Conservation (phyloP, 92 coral and sea anemone genomes). For the Epizoanthus stellaris region DNA sequence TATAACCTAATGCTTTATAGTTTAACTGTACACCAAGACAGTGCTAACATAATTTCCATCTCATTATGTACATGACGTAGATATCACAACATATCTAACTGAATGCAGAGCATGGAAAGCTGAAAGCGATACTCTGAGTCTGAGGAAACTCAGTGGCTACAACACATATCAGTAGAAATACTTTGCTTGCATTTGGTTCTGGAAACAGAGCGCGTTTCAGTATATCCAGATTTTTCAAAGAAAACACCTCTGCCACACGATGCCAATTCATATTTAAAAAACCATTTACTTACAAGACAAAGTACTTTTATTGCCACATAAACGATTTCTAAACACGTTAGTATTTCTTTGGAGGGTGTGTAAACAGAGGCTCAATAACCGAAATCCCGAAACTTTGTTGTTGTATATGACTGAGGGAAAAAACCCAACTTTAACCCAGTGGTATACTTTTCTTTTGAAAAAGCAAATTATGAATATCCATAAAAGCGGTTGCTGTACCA, state of each 20-base stretch:
- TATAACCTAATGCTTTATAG: background rate
- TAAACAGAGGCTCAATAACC: background rate
- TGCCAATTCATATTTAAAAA: conserved; percentile 52
- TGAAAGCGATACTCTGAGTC: too few relatives aligned
- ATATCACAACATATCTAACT: background rate
- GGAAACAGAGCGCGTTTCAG: conserved; percentile 19
- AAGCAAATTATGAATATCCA: too few relatives aligned
- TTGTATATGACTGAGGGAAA: background rate
- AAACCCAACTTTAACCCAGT: background rate
- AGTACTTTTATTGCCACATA: conserved; percentile 63
- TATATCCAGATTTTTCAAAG: background rate
- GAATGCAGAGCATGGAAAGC: background rate
- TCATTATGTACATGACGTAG: conserved; percentile 12
- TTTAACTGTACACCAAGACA: background rate
- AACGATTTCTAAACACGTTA: conserved; percentile 52
- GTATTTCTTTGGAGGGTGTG: conserved; percentile 31
- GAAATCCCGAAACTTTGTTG: background rate
- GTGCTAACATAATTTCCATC: background rate
- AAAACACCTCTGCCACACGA: conserved; percentile 24
- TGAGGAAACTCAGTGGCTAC: too few relatives aligned
- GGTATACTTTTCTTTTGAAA: background rate
- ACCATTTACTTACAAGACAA: conserved; percentile 60
- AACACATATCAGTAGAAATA: background rate
- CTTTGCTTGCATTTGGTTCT: background rate
- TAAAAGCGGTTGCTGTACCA: background rate